Conservation (phyloP, 1,140 invertebrate genomes). For the Adoxophyes honmai region DNA sequence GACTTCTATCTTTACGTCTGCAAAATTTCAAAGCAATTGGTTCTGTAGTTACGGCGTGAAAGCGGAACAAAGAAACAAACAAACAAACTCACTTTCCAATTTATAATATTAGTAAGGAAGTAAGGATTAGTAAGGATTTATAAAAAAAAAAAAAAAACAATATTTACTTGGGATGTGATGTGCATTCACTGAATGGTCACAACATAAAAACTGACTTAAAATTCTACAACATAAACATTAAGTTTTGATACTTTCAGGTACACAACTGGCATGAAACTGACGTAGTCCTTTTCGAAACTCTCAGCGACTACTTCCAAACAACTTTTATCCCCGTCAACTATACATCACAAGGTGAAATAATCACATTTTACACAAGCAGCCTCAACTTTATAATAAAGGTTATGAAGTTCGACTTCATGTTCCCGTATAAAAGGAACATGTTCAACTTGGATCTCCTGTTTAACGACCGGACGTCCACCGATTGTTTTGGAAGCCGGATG, state of each 20-base stretch:
- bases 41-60: too few relatives aligned
- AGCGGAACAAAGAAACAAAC: too few relatives aligned
- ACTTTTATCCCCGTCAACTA: slow-evolving; percentile 47
- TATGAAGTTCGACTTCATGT: slow-evolving; percentile 57
- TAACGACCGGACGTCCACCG: slow-evolving; percentile 51
- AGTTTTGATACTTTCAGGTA: slow-evolving; percentile 55
- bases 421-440: slow-evolving; percentile 49
- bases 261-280: slow-evolving; percentile 46
- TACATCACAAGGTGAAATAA: slow-evolving; percentile 32
- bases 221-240: too few relatives aligned
- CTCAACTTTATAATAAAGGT: slow-evolving; percentile 45
- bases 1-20: too few relatives aligned
- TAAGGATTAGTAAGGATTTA: too few relatives aligned
- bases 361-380: slow-evolving; percentile 55
- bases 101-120: too few relatives aligned
- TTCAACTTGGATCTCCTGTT: slow-evolving; percentile 55
- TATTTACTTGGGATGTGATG: too few relatives aligned
- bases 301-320: slow-evolving; percentile 43
- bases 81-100: too few relatives aligned
- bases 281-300: slow-evolving; percentile 38
- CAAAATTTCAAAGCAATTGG: too few relatives aligned
- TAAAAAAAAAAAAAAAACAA: too few relatives aligned
- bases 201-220: too few relatives aligned
- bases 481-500: slow-evolving; percentile 42
- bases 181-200: too few relatives aligned